phyloP scores from a whole-genome alignment of 2,113 vertebrate genomes.

The Pseudolaguvia tuberculata region DNA sequence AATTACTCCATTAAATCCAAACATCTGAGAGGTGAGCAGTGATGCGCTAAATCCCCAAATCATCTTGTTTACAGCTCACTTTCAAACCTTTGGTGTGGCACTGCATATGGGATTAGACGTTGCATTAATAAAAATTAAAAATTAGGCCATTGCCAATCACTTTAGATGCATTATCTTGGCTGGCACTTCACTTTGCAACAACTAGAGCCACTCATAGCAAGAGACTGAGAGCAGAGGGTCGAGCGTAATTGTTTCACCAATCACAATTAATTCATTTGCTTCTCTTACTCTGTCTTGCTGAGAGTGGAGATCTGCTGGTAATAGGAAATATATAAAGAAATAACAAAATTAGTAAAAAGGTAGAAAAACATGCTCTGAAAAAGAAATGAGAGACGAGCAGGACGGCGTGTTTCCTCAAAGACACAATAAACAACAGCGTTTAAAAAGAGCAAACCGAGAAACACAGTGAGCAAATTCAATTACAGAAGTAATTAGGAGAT shows the following conservation, averaged over 20 bases:
- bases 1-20: conserved; percentile 50
- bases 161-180: conserved; percentile 3
- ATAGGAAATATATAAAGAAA: conserved; percentile 59
- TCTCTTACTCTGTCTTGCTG: conserved; percentile 71
- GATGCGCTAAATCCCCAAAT: conserved; percentile 34
- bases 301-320: conserved; percentile 74
- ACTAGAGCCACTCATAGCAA: conserved; percentile 80
- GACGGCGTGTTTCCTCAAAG: conserved; percentile 88
- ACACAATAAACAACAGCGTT: conserved; percentile 99
- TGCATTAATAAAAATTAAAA: background rate
- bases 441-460: conserved; percentile 90
- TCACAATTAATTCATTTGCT: conserved; percentile 92
- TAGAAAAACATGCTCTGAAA: conserved; percentile 75
- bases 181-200: conserved; percentile 61
- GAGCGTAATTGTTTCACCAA: conserved; percentile 83
- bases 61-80: conserved; percentile 42
- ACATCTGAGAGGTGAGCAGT: conserved; percentile 29
- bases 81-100: conserved; percentile 3
- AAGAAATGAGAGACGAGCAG: conserved; percentile 86
- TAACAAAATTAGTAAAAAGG: conserved; percentile 55
- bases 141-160: conserved; percentile 3
- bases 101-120: conserved; percentile 6
- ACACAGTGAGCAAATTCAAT: conserved; percentile 99
- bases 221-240: conserved; percentile 72
- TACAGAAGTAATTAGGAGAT: conserved; percentile 99